phyloP scores from a whole-genome alignment of 2,888 invertebrate genomes.

The Nephrotoma appendiculata region DNA sequence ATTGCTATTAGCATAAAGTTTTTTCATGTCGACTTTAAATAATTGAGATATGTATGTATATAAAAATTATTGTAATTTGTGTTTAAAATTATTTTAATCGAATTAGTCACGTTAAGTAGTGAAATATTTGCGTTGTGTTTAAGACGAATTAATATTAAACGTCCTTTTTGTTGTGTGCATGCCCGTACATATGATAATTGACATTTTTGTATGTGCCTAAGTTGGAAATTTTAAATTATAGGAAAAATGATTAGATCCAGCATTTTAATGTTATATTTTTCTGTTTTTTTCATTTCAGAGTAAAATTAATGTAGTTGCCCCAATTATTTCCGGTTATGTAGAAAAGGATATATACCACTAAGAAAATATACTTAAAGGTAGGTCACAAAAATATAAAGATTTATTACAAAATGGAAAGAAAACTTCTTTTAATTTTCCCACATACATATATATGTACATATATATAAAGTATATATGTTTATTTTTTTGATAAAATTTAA shows the following conservation, averaged over 20 bases:
- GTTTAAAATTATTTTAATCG: not conserved
- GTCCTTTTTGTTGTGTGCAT: not conserved
- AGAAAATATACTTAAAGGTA: not conserved
- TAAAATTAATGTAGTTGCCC: not conserved
- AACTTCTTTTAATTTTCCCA: not conserved
- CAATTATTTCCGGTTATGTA: not conserved
- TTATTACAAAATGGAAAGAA: not conserved
- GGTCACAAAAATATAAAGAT: not conserved
- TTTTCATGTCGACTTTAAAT: not conserved
- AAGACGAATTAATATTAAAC: not conserved
- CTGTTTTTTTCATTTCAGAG: not conserved
- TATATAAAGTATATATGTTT: not conserved
- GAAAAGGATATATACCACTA: not conserved
- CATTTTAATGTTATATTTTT: not conserved
- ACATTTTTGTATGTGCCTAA: not conserved
- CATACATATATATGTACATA: not conserved
- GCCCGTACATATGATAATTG: not conserved
- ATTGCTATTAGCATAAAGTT: not conserved
- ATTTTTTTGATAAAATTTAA: not conserved
- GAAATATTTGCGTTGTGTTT: not conserved
- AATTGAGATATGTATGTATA: not conserved
- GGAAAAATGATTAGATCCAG: not conserved
- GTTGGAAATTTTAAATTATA: not conserved
- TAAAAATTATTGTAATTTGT: not conserved
- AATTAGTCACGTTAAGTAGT: not conserved